Base-by-base conservation (phyloP, 1,140 invertebrate genomes). In the Armadillidium nasatum region DNA sequence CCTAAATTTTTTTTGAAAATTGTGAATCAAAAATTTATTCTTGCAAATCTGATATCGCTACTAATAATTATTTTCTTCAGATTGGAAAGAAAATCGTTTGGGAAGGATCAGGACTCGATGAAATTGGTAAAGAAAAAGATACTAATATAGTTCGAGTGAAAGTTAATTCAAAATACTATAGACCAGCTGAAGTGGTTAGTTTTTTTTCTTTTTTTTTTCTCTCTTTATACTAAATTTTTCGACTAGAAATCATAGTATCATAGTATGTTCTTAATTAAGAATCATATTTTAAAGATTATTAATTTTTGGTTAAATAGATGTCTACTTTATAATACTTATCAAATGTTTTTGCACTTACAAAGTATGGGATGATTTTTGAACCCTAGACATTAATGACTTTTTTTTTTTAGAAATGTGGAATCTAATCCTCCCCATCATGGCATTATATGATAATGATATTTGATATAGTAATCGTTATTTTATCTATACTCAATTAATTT, bases 151-250 rank as follows among this genome's bases (percentile, higher is more conserved):
- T 98, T n/a, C 88, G 96, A 13, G 91, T 99, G 11, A 90, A 88
- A 84, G 89, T 99, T 15, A 98, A 98, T 87, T 89, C 93, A 0
- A 97, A 96, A 85, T 98, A 93, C 87, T 99, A 98, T 84, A 88
- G 97, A 74, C 97, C 97, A 43, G 96, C 97, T 7, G 97, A 99
- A 93, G 97, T 99, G 82, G 79, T 80, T 44, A 78, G 79, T 68
- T 3, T 94, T 95, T n/a, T n/a, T 76, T n/a, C 33, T 1, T 33
- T 33, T 33, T 33, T 33, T 33, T 33, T 33, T 33, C 6, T 33
- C 33, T 1, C n/a, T n/a, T n/a, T 33, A 33, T n/a, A 33, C 33
- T 6, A 33, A 33, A 33, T 3, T 33, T 33, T 33, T 33, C 6
- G 33, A 33, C 33, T 6, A 3, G 33, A 33, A 33, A 6, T 33